These are phyloP conservation scores for Sitodiplosis mosellana DNA, from an alignment of 1,140 invertebrate genomes.

Conservation along the genomic window DNA sequence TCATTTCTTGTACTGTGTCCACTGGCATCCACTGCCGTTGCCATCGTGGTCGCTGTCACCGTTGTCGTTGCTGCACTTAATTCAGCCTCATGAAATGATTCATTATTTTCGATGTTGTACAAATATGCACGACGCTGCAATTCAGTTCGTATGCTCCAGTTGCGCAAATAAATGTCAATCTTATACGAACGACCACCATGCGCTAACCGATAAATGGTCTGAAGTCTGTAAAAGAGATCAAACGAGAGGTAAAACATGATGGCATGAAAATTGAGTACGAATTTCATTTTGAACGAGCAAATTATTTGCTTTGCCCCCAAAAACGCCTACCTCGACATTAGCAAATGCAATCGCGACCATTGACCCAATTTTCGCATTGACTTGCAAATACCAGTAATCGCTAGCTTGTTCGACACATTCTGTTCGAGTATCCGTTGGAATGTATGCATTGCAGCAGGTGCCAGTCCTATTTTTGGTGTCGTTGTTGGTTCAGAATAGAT, in stretches of 20 bases:
- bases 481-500: neutral
- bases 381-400: conserved; percentile 34
- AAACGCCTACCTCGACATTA: conserved; percentile 35
- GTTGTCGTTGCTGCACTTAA: too few species aligned
- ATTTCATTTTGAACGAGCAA: neutral
- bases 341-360: conserved; percentile 38
- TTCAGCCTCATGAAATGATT: too few species aligned
- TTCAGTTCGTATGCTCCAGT: conserved; percentile 21
- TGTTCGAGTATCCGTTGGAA: conserved; percentile 36
- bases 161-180: conserved; percentile 19
- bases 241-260: neutral
- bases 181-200: conserved; percentile 9
- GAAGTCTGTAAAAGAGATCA: conserved; percentile 13
- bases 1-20: too few species aligned
- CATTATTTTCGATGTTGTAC: conserved; percentile 10
- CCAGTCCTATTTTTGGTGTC: conserved; percentile 16
- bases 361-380: conserved; percentile 40
- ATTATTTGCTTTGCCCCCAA: neutral
- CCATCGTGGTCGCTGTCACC: too few species aligned
- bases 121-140: conserved; percentile 17
- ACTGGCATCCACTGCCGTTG: too few species aligned
- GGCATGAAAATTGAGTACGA: too few species aligned
- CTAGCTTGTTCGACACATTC: conserved; percentile 28
- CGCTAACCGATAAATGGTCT: conserved; percentile 12
- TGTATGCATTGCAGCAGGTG: conserved; percentile 30